Evolutionary conservation across 37 sponge, comb jelly and placozoan genomes (phyloP), one percentile per base, ranked within the genome.

Genomic region (Cladorhizidae sp.): DNA sequence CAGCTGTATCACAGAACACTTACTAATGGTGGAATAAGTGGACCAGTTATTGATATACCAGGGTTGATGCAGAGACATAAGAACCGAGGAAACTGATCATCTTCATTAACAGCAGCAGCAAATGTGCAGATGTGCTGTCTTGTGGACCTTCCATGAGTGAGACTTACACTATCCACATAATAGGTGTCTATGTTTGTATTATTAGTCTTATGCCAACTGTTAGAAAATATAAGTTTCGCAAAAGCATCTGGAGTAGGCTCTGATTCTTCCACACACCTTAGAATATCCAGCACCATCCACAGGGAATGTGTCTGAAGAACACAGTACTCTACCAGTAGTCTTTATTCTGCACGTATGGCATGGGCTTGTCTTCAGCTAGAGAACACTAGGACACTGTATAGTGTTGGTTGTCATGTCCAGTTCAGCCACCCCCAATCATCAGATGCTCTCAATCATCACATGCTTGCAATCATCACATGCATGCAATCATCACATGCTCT

Each of bases 71-170:
- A 73, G 29, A 74, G 73, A 57, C 82, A 82, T 50, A 6, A 36
- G 18, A 9, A 11, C 20, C 1, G 51, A 14, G 28, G 71, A 45
- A 20, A 5, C 9, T 12, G 9, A 45, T 5, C 9, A 45, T 45
- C 49, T 62, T 82, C 74, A 57, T 72, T 21, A 43, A 5, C 20
- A 35, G 62, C 74, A 55, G 23, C 64, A 29, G 73, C 73, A 82
- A 72, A 82, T 61, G 74, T 73, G 74, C 82, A 82, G 23, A 82
- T 72, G 72, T 82, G 82, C 32, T 82, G 26, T 20, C 82, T 40
- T 23, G 73, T 73, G 21, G 41, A 28, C 0, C n/a, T 41, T 59
- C 82, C 82, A 40, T 82, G 64, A 28, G 82, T 82, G 45, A 82
- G 39, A 72, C 82, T 82, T 9, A 82, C 49, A 28, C 82, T 74